Percentiles rank a stretch among this genome's conserved stretches.
phyloP scores from a whole-genome alignment of 2,797 vertebrate species.

The Notolepis coatsorum region DNA sequence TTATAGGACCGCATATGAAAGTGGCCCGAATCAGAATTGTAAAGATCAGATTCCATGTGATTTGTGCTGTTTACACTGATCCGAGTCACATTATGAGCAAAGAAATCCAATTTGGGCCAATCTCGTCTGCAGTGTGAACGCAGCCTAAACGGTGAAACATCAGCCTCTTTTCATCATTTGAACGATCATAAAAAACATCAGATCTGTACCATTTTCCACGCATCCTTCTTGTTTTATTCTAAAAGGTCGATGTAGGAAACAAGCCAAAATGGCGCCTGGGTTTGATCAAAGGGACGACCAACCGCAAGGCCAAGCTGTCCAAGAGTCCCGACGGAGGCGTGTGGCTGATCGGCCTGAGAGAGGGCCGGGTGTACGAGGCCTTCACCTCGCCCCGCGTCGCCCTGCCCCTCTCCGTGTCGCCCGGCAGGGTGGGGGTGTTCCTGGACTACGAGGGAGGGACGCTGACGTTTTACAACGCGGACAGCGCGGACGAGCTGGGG shows the following conservation, averaged over 20 bases:
- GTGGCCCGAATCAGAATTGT: no score
- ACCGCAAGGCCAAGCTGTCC: conserved; percentile 83
- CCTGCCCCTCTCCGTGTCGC: conserved; percentile 72
- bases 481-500: conserved; percentile 78
- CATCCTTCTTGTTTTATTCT: no score
- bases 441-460: conserved; percentile 84
- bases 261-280: conserved; percentile 87
- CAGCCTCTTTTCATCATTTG: no score
- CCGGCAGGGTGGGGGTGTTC: conserved; percentile 80
- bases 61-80: no score
- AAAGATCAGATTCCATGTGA: no score
- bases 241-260: conserved; percentile 78
- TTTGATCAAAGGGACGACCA: conserved; percentile 82
- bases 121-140: no score
- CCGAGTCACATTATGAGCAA: no score
- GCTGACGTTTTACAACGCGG: conserved; percentile 84
- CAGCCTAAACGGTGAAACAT: no score
- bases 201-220: no score
- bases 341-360: conserved; percentile 87
- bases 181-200: no score
- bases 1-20: no score
- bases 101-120: no score
- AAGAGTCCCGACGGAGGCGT: conserved; percentile 84
- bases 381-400: conserved; percentile 72
- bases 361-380: conserved; percentile 84